These are phyloP conservation scores for Caenorhabditis tropicalis DNA, from an alignment of 1,140 invertebrate genomes.

Conservation along the genomic window DNA sequence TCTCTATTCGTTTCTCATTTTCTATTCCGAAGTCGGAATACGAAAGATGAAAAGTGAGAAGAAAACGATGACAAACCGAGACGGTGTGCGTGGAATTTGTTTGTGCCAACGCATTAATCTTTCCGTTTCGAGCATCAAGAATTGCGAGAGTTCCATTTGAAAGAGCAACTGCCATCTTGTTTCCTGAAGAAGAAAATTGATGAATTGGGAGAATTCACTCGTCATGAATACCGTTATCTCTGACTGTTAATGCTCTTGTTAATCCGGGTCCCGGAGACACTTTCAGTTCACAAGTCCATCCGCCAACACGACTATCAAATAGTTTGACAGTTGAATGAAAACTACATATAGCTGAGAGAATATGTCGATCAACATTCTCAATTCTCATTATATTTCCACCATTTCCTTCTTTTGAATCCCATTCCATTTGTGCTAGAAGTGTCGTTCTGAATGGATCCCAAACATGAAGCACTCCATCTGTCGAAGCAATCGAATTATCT, in stretches of 20 bases:
- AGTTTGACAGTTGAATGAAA: conserved; percentile 42
- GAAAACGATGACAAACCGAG: conserved; percentile 24
- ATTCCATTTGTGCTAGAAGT: conserved; percentile 36
- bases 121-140: conserved; percentile 43
- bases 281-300: conserved; percentile 45
- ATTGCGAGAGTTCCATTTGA: conserved; percentile 47
- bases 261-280: conserved; percentile 26
- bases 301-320: conserved; percentile 23
- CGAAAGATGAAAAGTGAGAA: not conserved
- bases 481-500: conserved; percentile 46
- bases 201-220: too few relatives aligned
- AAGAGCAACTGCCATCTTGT: conserved; percentile 46
- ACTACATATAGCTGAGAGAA: conserved; percentile 37
- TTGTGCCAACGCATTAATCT: conserved; percentile 30
- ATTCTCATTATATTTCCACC: conserved; percentile 13
- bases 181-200: not conserved
- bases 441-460: conserved; percentile 50
- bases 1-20: too few relatives aligned
- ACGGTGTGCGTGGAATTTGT: conserved; percentile 41
- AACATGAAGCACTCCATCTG: conserved; percentile 48
- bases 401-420: conserved; percentile 13
- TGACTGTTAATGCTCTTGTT: conserved; percentile 28
- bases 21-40: not conserved
- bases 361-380: conserved; percentile 10
- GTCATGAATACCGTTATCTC: conserved; percentile 29